Evolutionary conservation across 2,113 vertebrate species (phyloP), one percentile per base, ranked within the genome.

Genomic region (Euleptes europaea): DNA sequence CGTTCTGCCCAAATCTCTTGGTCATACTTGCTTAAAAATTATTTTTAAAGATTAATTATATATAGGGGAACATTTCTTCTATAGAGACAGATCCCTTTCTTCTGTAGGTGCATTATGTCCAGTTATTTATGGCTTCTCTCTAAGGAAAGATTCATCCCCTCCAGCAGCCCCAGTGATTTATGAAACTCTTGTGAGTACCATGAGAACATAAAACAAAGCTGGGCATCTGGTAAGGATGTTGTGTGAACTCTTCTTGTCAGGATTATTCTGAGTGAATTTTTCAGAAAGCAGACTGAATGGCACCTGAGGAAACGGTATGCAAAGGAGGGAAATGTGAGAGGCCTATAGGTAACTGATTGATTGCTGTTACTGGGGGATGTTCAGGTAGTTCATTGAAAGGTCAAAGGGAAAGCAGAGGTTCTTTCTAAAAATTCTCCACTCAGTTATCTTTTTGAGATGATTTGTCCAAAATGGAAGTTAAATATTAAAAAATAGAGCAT

Each of bases 81-180:
- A 60, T 78, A 54, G 47, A 92, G 89, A 88, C 76, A 83, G 74
- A 81, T 88, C 17, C n/a, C 44, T 78, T 67, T 3, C 28, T 51
- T 89, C n/a, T 83, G 75, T 74, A 87, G 38, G 31, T 81, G 9
- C 0, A 0, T 84, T 89, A 35, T 87, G 5, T 72, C 84, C 79
- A n/a, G 4, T 83, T 84, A 77, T 86, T 92, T 93, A 63, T 78
- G 38, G 70, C 82, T 79, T 84, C n/a, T 80, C 21, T 80, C 35
- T 35, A 23, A 80, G 47, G 40, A 84, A 44, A 87, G 17, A 54
- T 35, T 65, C 82, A 67, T 73, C 13, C 75, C 17, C 80, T 0
- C 0, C 83, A 89, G 75, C 71, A 84, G 19, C 23, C 67, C 70
- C 1, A 38, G 5, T 84, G 49, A 79, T 86, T 78, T 78, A 33